Evolutionary conservation across 92 coral and sea anemone genomes (phyloP), one percentile per base, ranked within the genome.

Genomic region (Actinostola sp.): DNA sequence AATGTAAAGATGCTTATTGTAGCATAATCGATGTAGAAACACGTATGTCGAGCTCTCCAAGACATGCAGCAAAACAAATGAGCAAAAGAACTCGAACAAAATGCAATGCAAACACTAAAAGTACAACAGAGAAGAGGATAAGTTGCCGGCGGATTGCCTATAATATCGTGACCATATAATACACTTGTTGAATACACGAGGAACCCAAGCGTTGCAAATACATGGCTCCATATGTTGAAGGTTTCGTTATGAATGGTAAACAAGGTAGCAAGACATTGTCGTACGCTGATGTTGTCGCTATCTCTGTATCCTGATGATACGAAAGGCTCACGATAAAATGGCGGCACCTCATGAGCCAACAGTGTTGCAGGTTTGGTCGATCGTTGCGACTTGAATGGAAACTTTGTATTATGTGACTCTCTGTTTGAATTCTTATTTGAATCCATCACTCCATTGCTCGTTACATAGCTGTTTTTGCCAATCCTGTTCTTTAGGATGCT

Each of bases 11-110:
- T 67, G 55, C 94, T 87, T 3, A 92, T 89, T 17, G 90, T 91
- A 15, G 95, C 92, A 24, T 94, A 94, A 73, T 94, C 98, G 66
- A 94, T 79, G 82, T 88, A 94, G 63, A 91, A 94, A 63, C 98
- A 94, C 23, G 81, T 62, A 36, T 91, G 89, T 35, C 90, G 85
- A 7, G 84, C 85, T 48, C 82, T 74, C 21, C 89, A 84, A 8
- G 98, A 94, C 94, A 94, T 88, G 17, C 92, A 91, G 77, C 87
- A 88, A 44, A 94, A 91, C 68, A 86, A 48, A 54, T 94, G 98
- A 9, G 98, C 98, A 10, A 93, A 93, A 23, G 79, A 75, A 51
- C 98, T 94, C 86, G 87, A 76, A 24, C 68, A 45, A 27, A 86
- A 76, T 71, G 83, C 73, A 3, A 79, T 52, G 10, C 80, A 77